Evolutionary conservation across 2,113 vertebrate species (phyloP), one percentile per base, ranked within the genome.

Genomic region (Archilochus colubris): DNA sequence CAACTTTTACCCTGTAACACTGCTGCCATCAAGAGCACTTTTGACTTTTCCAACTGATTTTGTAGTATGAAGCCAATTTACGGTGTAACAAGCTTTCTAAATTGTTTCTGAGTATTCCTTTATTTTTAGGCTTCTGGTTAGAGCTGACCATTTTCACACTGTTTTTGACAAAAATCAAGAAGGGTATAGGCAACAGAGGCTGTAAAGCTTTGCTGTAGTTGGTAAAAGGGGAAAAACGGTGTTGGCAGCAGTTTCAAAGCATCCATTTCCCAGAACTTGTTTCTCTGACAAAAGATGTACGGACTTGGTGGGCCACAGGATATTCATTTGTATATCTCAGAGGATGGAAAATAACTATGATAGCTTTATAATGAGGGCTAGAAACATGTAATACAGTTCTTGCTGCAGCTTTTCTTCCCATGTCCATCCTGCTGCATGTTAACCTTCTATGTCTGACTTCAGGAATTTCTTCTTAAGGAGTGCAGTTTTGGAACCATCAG

Each of bases 241-340:
- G 64, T 38, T 36, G 54, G 28, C 48, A 86, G 88, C 33, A 77
- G 63, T 87, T 89, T 91, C 57, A 68, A 91, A 91, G 75, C 69
- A 90, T 6, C 22, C 15, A 31, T 86, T 85, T 85, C 76, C 89
- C 83, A 86, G 66, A 72, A 95, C 31, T 83, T 89, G 58, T 86
- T 94, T 93, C 93, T 89, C 59, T 91, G 46, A 86, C 88, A 79
- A 57, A 91, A 90, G 58, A 75, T 33, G 23, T 3, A 3, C 3
- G 25, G 88, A 92, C 90, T 82, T 88, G 81, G 81, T 93, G 81
- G 95, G 94, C n/a, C 94, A 92, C 33, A 9, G 92, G 91, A 95
- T 91, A 96, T 92, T 91, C 89, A 95, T 94, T 86, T 92, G 58
- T 89, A 18, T 58, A n/a, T 86, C 79, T 88, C 59, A 30, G 64